phyloP scores from a whole-genome alignment of 1,140 invertebrate species.

The Dendroctonus ponderosae region DNA sequence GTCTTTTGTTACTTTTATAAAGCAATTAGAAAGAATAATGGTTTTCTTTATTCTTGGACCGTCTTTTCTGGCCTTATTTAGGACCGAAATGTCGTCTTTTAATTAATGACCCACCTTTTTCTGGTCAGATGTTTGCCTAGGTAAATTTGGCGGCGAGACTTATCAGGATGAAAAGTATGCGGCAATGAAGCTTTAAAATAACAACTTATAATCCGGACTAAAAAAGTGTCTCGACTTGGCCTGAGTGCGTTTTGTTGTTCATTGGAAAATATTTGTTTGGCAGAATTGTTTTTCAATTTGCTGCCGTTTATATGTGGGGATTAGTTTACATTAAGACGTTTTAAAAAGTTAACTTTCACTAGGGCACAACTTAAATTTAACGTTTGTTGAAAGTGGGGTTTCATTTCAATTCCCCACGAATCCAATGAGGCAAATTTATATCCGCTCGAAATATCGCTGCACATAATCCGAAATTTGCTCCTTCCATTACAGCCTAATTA shows the following conservation, averaged over 20 bases:
- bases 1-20: constrained; percentile 31
- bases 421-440: neutral
- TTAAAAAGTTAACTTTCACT: no score
- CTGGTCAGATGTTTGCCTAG: constrained; percentile 14
- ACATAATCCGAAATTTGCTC: neutral
- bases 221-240: no score
- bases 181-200: neutral
- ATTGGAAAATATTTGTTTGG: no score
- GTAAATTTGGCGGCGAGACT: neutral
- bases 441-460: neutral
- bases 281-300: no score
- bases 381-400: no score
- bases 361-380: no score
- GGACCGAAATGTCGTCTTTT: constrained; percentile 10
- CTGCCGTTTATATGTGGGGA: neutral
- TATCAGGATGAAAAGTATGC: neutral
- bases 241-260: no score
- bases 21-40: constrained; percentile 31
- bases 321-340: neutral
- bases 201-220: no score
- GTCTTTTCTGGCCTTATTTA: constrained; percentile 28
- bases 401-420: neutral
- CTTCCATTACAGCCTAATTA: constrained; percentile 9
- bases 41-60: constrained; percentile 15
- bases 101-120: constrained; percentile 20